These are phyloP conservation scores for Serripes groenlandicus DNA, from an alignment of 2,888 invertebrate genomes.

Conservation along the genomic window DNA sequence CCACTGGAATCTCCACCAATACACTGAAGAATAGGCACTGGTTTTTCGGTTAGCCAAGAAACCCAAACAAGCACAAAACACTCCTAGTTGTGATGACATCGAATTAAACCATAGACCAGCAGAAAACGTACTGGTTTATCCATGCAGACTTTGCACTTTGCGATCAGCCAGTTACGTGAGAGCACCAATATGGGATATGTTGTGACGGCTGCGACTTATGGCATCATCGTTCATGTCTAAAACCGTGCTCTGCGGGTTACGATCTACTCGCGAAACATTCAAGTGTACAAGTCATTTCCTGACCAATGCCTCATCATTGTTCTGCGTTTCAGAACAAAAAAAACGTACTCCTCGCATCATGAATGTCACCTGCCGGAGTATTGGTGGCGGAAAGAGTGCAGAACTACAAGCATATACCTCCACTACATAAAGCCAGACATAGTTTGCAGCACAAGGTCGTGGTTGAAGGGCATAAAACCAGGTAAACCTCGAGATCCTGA, in stretches of 20 bases:
- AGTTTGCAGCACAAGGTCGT: neutral
- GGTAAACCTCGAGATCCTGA: neutral
- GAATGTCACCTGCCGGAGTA: constrained; percentile 52
- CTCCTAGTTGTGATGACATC: too few species aligned
- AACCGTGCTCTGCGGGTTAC: constrained; percentile 15
- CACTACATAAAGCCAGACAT: neutral
- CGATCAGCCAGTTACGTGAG: constrained; percentile 32
- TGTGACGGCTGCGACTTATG: constrained; percentile 40
- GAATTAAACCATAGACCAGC: too few species aligned
- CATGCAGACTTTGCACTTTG: constrained; percentile 43
- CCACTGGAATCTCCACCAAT: too few species aligned
- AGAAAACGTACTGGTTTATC: too few species aligned
- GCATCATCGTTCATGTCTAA: constrained; percentile 36
- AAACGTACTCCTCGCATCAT: constrained; percentile 51
- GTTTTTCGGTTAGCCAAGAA: too few species aligned
- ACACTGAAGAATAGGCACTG: too few species aligned
- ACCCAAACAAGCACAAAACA: too few species aligned
- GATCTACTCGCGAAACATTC: constrained; percentile 18
- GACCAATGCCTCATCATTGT: constrained; percentile 27
- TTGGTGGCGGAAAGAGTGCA: constrained; percentile 27
- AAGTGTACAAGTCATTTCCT: constrained; percentile 28
- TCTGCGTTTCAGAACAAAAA: constrained; percentile 31
- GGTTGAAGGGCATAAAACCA: neutral
- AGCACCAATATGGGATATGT: constrained; percentile 17
- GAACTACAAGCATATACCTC: neutral